Percentiles rank a stretch among this genome's conserved stretches.
Conservation (phyloP, 2,797 vertebrate genomes). For the Rhynchonycteris naso region DNA sequence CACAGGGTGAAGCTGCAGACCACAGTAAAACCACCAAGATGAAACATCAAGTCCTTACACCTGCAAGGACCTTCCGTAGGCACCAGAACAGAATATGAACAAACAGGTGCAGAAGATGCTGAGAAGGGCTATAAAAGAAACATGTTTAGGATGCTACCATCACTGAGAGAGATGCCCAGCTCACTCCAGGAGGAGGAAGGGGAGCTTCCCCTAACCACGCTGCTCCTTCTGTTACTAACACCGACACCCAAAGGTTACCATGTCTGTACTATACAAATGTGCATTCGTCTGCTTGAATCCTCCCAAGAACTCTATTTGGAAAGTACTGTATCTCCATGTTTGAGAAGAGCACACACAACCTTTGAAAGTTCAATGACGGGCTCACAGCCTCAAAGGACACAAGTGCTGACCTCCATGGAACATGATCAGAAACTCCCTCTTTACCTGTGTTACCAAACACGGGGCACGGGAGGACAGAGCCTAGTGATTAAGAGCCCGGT, state of each 20-base stretch:
- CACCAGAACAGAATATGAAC: background rate
- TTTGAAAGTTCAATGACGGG: background rate
- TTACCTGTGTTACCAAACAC: rapidly evolving
- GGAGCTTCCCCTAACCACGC: rapidly evolving
- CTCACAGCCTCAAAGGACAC: background rate
- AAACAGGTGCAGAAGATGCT: background rate
- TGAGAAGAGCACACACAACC: background rate
- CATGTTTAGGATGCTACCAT: rapidly evolving
- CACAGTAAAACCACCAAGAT: background rate
- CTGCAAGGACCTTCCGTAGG: background rate
- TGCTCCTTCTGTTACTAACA: background rate
- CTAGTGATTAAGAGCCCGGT: too few relatives aligned
- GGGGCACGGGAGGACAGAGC: background rate
- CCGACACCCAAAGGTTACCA: background rate
- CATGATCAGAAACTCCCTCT: background rate
- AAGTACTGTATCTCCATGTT: background rate
- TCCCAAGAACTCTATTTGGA: background rate
- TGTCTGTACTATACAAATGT: background rate
- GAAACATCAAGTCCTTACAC: background rate
- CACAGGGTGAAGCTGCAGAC: background rate
- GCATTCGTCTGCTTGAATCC: background rate
- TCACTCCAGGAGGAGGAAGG: background rate
- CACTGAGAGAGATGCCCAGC: background rate
- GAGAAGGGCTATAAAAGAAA: background rate
- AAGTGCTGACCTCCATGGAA: rapidly evolving